Evolutionary conservation across 2,113 vertebrate genomes (phyloP).

Genomic region (Anser brachyrhynchus): DNA sequence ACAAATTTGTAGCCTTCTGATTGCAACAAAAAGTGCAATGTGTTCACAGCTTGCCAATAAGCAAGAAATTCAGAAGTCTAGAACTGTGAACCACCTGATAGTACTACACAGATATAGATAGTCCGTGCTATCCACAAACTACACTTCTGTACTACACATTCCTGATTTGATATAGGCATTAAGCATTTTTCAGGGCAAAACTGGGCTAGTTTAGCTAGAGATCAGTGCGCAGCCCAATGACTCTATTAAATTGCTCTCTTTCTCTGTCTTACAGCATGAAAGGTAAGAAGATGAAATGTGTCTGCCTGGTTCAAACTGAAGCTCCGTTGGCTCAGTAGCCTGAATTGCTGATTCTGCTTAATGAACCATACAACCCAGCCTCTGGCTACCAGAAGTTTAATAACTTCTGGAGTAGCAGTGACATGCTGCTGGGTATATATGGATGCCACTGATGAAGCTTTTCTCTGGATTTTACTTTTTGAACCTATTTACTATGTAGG

Average conservation of each 20-base stretch:
- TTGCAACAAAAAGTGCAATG: not conserved
- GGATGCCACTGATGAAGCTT: not conserved
- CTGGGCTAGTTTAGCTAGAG: not conserved
- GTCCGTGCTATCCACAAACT: not conserved
- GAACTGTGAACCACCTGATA: not conserved
- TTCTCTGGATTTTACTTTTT: not conserved
- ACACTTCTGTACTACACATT: not conserved
- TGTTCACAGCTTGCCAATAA: not conserved
- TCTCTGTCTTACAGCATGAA: not conserved
- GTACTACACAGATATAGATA: not conserved
- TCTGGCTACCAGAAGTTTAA: not conserved
- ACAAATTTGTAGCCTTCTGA: not conserved
- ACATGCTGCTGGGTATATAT: not conserved
- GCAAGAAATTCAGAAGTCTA: not conserved
- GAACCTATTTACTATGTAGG: fast-evolving
- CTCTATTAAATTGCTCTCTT: not conserved
- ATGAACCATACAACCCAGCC: not conserved
- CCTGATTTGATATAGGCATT: not conserved
- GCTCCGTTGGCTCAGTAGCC: not conserved
- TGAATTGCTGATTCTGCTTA: not conserved
- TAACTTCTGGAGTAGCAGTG: not conserved
- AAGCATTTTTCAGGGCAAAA: not conserved
- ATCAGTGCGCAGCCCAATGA: not conserved
- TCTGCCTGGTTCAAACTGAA: not conserved
- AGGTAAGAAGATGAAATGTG: not conserved